Percentiles rank a stretch among this genome's conserved stretches.
Evolutionary conservation across 1,140 invertebrate genomes (phyloP).

Genomic region (Phthorimaea operculella): DNA sequence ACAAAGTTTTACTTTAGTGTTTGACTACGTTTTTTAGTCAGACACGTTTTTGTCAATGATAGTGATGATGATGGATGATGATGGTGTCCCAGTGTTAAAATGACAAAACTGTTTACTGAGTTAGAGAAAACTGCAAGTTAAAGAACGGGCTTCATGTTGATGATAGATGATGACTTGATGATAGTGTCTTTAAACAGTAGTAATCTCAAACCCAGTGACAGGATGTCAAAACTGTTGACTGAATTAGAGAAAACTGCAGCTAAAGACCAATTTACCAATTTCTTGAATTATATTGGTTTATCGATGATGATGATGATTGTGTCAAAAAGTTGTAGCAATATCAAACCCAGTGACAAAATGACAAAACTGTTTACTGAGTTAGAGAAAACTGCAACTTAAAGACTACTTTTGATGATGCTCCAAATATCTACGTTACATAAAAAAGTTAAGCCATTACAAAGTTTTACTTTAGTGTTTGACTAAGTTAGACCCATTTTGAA

Average conservation of each 20-base stretch:
- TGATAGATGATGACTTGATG: neutral
- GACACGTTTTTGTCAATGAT: slow-evolving; percentile 2
- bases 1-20: too few species aligned
- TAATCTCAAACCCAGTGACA: slow-evolving; percentile 20
- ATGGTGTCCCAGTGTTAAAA: slow-evolving; percentile 26
- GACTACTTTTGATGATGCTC: neutral
- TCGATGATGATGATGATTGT: neutral
- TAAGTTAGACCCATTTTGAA: too few species aligned
- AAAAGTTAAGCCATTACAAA: too few species aligned
- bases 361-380: slow-evolving; percentile 12
- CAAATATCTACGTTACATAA: too few species aligned
- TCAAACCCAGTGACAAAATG: slow-evolving; percentile 23
- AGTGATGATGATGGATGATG: too few species aligned
- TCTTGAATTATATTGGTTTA: too few species aligned
- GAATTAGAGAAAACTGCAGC: neutral
- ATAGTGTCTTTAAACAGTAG: neutral
- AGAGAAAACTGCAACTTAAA: slow-evolving; percentile 12
- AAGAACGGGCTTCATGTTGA: too few species aligned
- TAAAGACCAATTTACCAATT: too few species aligned
- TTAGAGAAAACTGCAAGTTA: slow-evolving; percentile 17
- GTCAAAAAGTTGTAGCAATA: neutral
- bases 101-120: slow-evolving; percentile 17
- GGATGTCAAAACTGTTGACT: slow-evolving; percentile 8
- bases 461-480: too few species aligned
- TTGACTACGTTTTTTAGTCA: too few species aligned